Evolutionary conservation across 2,113 vertebrate species (phyloP), one percentile per base, ranked within the genome.

Genomic region (Asarcornis scutulata): DNA sequence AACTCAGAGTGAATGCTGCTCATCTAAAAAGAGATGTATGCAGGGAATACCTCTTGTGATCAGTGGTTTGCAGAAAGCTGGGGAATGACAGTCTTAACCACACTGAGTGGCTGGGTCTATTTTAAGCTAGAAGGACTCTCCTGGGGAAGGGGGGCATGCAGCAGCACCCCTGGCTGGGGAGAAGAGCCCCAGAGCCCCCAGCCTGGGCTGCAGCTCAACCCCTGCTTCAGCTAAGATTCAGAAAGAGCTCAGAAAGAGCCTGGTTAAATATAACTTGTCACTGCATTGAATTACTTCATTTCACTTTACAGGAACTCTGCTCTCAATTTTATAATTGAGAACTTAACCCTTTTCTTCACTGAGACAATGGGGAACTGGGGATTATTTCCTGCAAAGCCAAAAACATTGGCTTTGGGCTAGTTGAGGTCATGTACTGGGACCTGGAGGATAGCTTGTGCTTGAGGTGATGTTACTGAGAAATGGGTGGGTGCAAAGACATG

Each of bases 271-370:
- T 38, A 53, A 62, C 1, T 6, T 56, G 48, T 31, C 68, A 67
- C 62, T 60, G 53, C 34, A 42, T 72, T 85, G 93, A 83, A 79
- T 66, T 66, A 40, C 50, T 91, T 90, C 66, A 77, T 88, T 83
- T 90, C 50, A 53, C 40, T 85, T 85, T 62, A 40, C 25, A 58
- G 63, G 38, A 89, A 9, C 67, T 13, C 71, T 76, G 34, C 34
- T 69, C 16, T 88, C 58, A 5, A 25, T 58, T 93, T 85, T 66
- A 60, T 52, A 73, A 38, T 66, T 50, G 50, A 59, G 75, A 83
- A 9, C 8, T 91, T 94, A 95, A 89, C 80, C 27, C 72, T 67
- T 83, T 81, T 36, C 68, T 92, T 50, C 31, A 7, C 79, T 71
- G 68, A 59, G 83, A 55, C 18, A 48, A 27, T 0, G 0, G 10